Evolutionary conservation across 2,888 invertebrate species (phyloP).

Genomic region (Phymatocera aterrima): DNA sequence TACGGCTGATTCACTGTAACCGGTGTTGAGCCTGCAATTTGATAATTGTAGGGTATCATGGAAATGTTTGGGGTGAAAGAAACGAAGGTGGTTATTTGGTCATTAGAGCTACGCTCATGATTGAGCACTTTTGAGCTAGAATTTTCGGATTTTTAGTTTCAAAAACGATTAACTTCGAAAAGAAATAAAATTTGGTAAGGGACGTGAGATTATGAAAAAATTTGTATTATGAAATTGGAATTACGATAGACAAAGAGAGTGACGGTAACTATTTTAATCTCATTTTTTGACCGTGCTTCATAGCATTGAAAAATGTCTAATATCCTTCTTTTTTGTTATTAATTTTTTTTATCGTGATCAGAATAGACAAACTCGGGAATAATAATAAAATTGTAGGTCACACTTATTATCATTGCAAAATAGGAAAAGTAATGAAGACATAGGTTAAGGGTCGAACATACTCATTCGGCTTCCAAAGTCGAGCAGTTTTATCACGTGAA

Average conservation of each 20-base stretch:
- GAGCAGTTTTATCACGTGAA: slow-evolving; percentile 92
- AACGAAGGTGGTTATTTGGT: background rate
- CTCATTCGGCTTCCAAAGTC: slow-evolving; percentile 90
- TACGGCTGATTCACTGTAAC: slow-evolving; percentile 81
- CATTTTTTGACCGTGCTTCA: no score
- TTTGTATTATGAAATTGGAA: background rate
- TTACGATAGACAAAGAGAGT: background rate
- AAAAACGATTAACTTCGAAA: background rate
- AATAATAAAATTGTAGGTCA: background rate
- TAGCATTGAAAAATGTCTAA: no score
- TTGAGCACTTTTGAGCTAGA: background rate
- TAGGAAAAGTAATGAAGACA: background rate
- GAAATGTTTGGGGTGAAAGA: background rate
- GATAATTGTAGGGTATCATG: slow-evolving; percentile 29
- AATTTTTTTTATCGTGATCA: background rate
- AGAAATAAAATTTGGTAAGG: background rate
- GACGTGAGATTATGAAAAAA: background rate
- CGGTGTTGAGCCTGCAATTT: slow-evolving; percentile 77
- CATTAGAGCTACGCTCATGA: background rate
- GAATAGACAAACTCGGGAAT: background rate
- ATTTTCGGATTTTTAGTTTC: background rate
- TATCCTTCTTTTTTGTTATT: no score
- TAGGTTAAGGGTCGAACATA: slow-evolving; percentile 66
- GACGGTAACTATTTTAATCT: background rate
- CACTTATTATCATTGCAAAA: background rate